Base-by-base conservation (phyloP, 1,140 invertebrate genomes). In the Rhyzopertha dominica region DNA sequence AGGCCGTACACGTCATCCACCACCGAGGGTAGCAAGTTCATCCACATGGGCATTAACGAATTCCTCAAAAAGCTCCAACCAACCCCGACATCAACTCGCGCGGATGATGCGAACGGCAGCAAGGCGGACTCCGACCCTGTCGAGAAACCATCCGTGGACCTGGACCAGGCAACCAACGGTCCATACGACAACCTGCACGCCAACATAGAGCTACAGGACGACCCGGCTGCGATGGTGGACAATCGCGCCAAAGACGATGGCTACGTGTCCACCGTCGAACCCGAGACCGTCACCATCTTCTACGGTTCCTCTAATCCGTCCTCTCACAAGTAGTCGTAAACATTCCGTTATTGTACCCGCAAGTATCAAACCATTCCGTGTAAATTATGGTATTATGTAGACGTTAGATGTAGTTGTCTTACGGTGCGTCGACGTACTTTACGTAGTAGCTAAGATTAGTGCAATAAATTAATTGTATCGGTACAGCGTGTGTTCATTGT, bases 221-320 rank as follows among this genome's bases (percentile, higher is more conserved):
- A 74, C 56, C 72, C 73, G 14, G 61, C 68, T 18, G 70, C 69
- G 20, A 37, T 26, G 13, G 42, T 48, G 12, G 48, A 48, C 26
- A 38, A 65, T 34, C 55, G 59, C 23, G 55, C 47, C 32, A 45
- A 53, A 36, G 34, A 64, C 22, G 71, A 72, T 18, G 70, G 69
- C 24, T 65, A 67, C 25, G 65, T 70, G n/a, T 74, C 73, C 36
- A 75, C 74, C 44, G 71, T 73, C 64, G 71, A 74, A 65, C 74
- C 75, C 58, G 73, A 74, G 51, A 70, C 68, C 47, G 71, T 69
- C 47, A 73, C 63, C 17, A 60, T 56, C 29, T 56, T 59, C 44
- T 37, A 37, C 32, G 49, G 51, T 49, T 51, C 49, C 40, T 51
- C 48, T 37, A 42, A 50, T 55, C 51, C 52, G 43, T 59, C 57